Conservation (phyloP, 2,797 vertebrate genomes). For the Pristis pectinata region DNA sequence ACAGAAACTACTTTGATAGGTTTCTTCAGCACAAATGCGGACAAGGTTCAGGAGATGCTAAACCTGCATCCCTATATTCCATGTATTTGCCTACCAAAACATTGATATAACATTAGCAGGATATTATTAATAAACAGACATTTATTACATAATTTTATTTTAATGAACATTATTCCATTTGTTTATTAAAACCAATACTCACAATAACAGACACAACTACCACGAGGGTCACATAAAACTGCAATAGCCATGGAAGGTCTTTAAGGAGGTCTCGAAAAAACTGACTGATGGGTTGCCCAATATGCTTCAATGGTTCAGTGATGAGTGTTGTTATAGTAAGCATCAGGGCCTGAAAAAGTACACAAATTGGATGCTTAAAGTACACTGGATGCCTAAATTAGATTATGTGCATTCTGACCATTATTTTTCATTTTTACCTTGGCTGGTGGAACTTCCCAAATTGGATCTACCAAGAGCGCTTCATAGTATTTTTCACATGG, state of each 20-base stretch:
- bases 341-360: constrained; percentile 67
- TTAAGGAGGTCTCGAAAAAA: constrained; percentile 81
- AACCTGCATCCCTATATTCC: not conserved
- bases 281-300: constrained; percentile 81
- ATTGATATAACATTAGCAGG: not conserved
- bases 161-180: not conserved
- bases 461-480: constrained; percentile 59
- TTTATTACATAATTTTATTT: not conserved
- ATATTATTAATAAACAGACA: not conserved
- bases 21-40: not conserved
- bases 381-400: not conserved
- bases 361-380: not conserved
- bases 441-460: constrained; percentile 61
- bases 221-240: constrained; percentile 71
- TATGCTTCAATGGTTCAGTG: constrained; percentile 81
- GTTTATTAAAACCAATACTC: constrained; percentile 43
- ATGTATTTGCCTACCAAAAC: not conserved
- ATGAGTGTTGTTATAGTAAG: constrained; percentile 81
- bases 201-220: constrained; percentile 70
- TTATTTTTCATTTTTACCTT: constrained; percentile 53
- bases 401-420: not conserved
- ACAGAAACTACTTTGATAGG: not conserved
- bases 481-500: constrained; percentile 66
- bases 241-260: constrained; percentile 77
- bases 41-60: not conserved